Evolutionary conservation across 2,113 vertebrate genomes (phyloP).

Genomic region (Passer domesticus): DNA sequence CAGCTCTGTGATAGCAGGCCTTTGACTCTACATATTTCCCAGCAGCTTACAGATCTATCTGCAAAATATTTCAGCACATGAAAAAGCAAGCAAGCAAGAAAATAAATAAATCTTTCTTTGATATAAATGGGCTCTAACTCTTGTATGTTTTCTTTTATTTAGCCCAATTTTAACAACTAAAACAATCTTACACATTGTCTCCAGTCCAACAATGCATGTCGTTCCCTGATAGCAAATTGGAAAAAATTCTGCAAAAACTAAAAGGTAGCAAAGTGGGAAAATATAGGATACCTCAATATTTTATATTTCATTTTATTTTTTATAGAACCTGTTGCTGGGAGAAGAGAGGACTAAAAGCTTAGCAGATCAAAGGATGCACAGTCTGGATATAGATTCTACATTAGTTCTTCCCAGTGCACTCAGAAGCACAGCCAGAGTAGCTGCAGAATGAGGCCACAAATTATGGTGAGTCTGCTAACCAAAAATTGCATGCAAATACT

Average conservation of each 20-base stretch:
- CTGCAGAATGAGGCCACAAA: background rate
- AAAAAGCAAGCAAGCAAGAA: background rate
- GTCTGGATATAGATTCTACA: background rate
- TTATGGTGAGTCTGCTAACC: background rate
- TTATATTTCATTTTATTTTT: background rate
- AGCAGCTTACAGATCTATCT: rapidly evolving
- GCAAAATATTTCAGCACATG: background rate
- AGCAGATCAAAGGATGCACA: background rate
- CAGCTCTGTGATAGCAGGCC: background rate
- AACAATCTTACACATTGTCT: background rate
- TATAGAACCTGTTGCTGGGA: background rate
- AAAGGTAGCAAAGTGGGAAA: background rate
- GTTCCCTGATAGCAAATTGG: background rate
- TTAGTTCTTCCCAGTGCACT: background rate
- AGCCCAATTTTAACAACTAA: background rate
- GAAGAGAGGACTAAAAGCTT: background rate
- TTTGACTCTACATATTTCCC: background rate
- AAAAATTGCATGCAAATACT: background rate
- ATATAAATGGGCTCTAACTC: background rate
- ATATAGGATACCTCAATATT: background rate
- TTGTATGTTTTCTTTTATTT: background rate
- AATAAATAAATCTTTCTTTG: background rate
- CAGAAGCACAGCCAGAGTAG: background rate
- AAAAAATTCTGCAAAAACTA: background rate
- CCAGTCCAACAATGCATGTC: background rate